phyloP scores from a whole-genome alignment of 92 coral and sea anemone species.

The Plumapathes pennacea region DNA sequence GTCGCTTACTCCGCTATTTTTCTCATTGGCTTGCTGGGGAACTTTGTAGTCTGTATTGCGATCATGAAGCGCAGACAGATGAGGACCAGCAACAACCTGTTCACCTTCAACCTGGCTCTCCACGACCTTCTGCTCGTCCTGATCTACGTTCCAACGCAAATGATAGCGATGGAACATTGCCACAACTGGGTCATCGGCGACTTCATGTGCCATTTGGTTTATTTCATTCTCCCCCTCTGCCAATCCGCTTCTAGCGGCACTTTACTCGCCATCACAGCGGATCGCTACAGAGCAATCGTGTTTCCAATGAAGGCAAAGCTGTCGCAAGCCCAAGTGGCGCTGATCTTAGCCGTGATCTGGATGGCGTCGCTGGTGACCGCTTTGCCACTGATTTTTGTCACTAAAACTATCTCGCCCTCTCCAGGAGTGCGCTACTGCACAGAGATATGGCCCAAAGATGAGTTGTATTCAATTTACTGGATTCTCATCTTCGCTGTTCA shows the following conservation, averaged over 20 bases:
- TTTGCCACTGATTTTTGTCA: constrained; percentile 50
- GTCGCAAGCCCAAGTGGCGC: constrained; percentile 35
- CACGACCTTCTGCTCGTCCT: constrained; percentile 64
- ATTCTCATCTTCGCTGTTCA: constrained; percentile 68
- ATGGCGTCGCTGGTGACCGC: constrained; percentile 56
- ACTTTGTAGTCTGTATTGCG: constrained; percentile 72
- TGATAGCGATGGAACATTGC: constrained; percentile 65
- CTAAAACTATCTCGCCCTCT: neutral
- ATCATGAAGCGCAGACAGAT: constrained; percentile 55
- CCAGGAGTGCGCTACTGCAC: constrained; percentile 1
- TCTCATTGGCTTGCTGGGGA: constrained; percentile 63
- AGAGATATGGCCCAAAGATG: constrained; percentile 22
- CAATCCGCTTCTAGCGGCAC: constrained; percentile 61
- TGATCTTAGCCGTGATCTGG: constrained; percentile 64
- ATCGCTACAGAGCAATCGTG: constrained; percentile 77
- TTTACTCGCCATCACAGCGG: constrained; percentile 64
- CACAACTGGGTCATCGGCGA: constrained; percentile 67
- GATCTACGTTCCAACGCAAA: constrained; percentile 73
- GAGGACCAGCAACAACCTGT: constrained; percentile 55
- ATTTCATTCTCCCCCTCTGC: constrained; percentile 54
- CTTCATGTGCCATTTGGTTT: constrained; percentile 61
- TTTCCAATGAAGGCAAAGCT: constrained; percentile 70
- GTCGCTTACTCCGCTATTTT: constrained; percentile 52
- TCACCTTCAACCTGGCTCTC: constrained; percentile 73
- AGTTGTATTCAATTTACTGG: constrained; percentile 26